Evolutionary conservation across 1,140 invertebrate genomes (phyloP).

Genomic region (Drosophila parvula): DNA sequence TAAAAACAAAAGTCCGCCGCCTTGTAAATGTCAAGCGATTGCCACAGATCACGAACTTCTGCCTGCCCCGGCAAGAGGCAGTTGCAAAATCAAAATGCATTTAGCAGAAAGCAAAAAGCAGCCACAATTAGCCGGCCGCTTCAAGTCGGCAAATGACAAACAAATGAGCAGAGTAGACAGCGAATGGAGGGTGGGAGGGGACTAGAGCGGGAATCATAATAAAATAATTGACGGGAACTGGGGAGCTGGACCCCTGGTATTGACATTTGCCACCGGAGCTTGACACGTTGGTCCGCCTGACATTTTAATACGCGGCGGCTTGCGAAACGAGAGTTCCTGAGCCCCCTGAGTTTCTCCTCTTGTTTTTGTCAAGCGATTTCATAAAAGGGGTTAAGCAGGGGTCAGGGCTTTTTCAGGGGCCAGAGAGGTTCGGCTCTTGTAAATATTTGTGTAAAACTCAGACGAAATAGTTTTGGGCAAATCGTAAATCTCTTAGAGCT

Average conservation of each 20-base stretch:
- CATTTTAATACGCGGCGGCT: constrained; percentile 66
- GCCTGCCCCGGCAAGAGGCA: constrained; percentile 23
- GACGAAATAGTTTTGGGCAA: constrained; percentile 24
- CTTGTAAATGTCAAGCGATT: constrained; percentile 77
- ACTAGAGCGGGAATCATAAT: constrained; percentile 52
- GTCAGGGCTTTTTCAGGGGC: background rate
- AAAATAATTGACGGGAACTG: constrained; percentile 66
- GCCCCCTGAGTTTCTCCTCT: constrained; percentile 39
- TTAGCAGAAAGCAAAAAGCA: constrained; percentile 62
- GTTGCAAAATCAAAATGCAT: constrained; percentile 81
- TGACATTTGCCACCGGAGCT: constrained; percentile 65
- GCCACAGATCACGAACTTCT: constrained; percentile 73
- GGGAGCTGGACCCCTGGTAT: constrained; percentile 54
- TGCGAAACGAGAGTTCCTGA: constrained; percentile 47
- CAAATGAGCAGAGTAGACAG: constrained; percentile 29
- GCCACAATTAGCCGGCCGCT: constrained; percentile 38
- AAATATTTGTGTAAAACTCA: constrained; percentile 40
- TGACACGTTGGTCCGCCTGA: constrained; percentile 50
- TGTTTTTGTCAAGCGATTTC: constrained; percentile 46
- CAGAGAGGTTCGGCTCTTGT: constrained; percentile 23
- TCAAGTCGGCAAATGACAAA: constrained; percentile 46
- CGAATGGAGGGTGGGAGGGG: background rate
- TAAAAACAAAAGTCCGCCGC: constrained; percentile 78
- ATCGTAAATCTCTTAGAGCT: constrained; percentile 23
- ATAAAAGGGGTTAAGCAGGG: constrained; percentile 39